Conservation (phyloP, 2,113 vertebrate species). For the Phalacrocorax aristotelis region DNA sequence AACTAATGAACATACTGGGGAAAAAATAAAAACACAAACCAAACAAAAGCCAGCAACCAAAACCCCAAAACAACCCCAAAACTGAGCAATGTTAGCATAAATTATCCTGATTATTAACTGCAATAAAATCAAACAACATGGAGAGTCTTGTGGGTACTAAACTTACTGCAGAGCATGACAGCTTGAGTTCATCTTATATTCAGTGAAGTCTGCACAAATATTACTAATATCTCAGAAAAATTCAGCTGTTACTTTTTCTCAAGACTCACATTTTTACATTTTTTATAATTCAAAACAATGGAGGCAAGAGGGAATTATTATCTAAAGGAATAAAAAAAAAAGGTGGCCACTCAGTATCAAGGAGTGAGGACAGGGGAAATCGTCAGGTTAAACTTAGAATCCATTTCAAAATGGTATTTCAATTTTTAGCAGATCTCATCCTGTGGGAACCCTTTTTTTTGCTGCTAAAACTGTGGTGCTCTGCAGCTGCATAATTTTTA, state of each 20-base stretch:
- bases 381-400: background rate
- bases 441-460: background rate
- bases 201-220: slow-evolving; percentile 23
- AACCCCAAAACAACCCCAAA: background rate
- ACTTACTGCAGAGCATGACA: background rate
- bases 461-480: background rate
- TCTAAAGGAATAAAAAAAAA: background rate
- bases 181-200: slow-evolving; percentile 47
- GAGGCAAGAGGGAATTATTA: background rate
- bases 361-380: background rate
- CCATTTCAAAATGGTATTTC: background rate
- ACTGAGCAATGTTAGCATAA: background rate
- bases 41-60: background rate
- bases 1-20: background rate
- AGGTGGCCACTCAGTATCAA: background rate
- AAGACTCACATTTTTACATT: background rate
- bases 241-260: slow-evolving; percentile 16
- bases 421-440: background rate
- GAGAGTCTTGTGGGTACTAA: slow-evolving; percentile 12
- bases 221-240: slow-evolving; percentile 31
- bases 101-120: background rate
- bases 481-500: background rate
- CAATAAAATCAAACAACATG: slow-evolving; percentile 10
- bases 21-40: background rate
- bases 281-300: background rate